A percentile compares a stretch with the other conserved stretches of the same genome.
These are phyloP conservation scores for Trileptium ribeirensis DNA, from an alignment of 2,888 invertebrate genomes.

Conservation along the genomic window DNA sequence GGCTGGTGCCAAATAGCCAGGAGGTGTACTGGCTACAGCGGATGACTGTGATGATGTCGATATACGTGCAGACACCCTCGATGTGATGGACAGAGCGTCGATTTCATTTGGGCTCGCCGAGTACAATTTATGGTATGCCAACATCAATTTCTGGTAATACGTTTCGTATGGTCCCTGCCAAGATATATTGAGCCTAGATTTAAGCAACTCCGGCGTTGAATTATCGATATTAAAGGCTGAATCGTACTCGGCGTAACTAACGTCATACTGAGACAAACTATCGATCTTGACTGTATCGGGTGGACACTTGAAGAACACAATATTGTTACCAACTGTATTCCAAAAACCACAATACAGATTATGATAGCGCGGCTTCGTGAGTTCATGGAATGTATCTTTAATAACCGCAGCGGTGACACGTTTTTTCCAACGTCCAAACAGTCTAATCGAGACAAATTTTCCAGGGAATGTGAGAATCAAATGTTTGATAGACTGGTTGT, in stretches of 20 bases:
- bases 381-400: not conserved
- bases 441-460: not conserved
- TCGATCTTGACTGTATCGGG: not conserved
- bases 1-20: too few species aligned
- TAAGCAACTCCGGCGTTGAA: not conserved
- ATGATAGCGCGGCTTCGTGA: not conserved
- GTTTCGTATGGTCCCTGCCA: not conserved
- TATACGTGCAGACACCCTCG: too few species aligned
- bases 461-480: not conserved
- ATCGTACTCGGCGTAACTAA: not conserved
- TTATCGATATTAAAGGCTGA: not conserved
- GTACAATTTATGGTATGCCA: too few species aligned
- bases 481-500: too few species aligned
- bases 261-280: not conserved
- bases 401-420: not conserved
- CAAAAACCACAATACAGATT: not conserved
- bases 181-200: not conserved
- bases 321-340: not conserved
- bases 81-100: too few species aligned
- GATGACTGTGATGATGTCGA: too few species aligned
- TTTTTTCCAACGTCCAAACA: not conserved
- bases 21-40: too few species aligned
- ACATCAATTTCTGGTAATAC: not conserved
- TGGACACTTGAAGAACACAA: not conserved
- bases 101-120: too few species aligned